Conservation (phyloP, 2,113 vertebrate species). For the Odocoileus virginianus region DNA sequence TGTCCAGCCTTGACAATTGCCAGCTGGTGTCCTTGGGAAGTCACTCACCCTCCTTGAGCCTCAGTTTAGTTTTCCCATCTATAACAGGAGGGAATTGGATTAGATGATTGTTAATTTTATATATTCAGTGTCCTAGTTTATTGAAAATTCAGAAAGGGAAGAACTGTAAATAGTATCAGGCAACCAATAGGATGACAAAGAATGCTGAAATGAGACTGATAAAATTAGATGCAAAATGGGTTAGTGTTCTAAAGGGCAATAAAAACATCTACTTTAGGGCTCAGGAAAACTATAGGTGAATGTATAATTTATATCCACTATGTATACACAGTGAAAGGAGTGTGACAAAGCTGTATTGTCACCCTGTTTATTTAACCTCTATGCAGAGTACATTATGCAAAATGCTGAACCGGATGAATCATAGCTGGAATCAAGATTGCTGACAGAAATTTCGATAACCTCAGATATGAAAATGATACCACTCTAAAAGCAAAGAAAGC, state of each 20-base stretch:
- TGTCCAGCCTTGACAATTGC: not conserved
- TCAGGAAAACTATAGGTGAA: not conserved
- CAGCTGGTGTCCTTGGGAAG: not conserved
- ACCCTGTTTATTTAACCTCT: not conserved
- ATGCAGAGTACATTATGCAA: not conserved
- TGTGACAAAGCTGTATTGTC: not conserved
- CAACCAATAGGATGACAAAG: not conserved
- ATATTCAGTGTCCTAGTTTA: not conserved
- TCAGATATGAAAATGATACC: not conserved
- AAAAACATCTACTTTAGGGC: not conserved
- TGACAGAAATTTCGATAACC: not conserved
- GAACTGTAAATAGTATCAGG: not conserved
- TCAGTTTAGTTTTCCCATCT: not conserved
- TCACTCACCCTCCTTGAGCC: not conserved
- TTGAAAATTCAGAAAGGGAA: not conserved
- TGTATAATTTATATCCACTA: not conserved
- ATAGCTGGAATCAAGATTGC: not conserved
- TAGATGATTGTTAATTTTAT: not conserved
- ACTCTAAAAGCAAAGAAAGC: not conserved
- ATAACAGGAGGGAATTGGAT: not conserved
- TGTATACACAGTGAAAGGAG: not conserved
- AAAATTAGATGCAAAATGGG: not conserved
- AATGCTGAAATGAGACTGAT: not conserved
- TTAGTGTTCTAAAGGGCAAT: not conserved
- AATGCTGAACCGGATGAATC: not conserved